Base-by-base conservation (phyloP, 2,888 invertebrate genomes). In the Perithous albicinctus region DNA sequence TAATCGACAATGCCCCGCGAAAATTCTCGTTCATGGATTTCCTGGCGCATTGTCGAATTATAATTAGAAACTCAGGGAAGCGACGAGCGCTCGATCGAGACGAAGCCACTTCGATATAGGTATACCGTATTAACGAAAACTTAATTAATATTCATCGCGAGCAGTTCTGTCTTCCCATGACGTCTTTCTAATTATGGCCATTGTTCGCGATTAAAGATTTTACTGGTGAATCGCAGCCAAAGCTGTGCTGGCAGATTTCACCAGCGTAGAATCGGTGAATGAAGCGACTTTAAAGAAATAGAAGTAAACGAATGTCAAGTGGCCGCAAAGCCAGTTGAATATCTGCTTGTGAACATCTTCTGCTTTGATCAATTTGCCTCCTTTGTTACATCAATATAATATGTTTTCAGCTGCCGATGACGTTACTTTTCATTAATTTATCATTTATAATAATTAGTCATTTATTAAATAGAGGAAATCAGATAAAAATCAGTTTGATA, bases 81-180 rank as follows among this genome's bases (percentile, higher is more conserved):
- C n/a, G 59, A 23, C 18, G 43, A 69, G 38, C 43, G 38, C 35
- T 66, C 43, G 74, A 51, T 63, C 38, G 41, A 77, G 41, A 72
- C 29, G 66, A 43, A 66, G 59, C 38, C 29, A 23, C 26, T 7
- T n/a, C 12, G n/a, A n/a, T 43, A 41, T 72, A 54, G 38, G 18
- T 35, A 23, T 29, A 61, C 61, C 6, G 7, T 81, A 85, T 84
- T 80, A 86, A 83, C 78, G 56, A 76, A 70, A 80, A 80, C 84
- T 89, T 88, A 87, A 88, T 89, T 89, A 89, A 89, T 88, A 88
- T 89, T 88, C 88, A 88, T 89, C 85, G 78, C 79, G 69, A 69
- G 54, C 54, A 38, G 32, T 23, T n/a, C 67, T 35, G 63, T 69
- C 51, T 81, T 46, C 61, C 67, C 66, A 73, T 81, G 72, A 78